Conservation (phyloP, 2,797 vertebrate genomes). For the Gymnopithys bicolor region DNA sequence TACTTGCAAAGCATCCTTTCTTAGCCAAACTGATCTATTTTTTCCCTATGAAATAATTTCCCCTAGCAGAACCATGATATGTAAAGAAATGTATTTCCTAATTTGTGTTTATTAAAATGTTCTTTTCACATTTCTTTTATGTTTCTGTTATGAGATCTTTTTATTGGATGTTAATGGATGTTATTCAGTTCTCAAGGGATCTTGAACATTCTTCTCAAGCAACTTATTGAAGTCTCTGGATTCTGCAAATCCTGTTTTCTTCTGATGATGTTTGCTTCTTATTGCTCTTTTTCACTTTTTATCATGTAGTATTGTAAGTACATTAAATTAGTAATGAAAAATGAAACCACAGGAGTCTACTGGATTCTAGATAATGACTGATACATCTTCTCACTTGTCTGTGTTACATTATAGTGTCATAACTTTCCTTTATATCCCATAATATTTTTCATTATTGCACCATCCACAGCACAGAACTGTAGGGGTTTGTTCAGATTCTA, state of each 20-base stretch:
- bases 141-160: conserved; percentile 49
- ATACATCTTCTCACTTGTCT: conserved; percentile 32
- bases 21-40: neutral
- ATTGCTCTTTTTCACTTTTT: conserved; percentile 48
- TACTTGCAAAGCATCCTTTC: neutral
- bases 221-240: conserved; percentile 16
- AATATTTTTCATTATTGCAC: conserved; percentile 48
- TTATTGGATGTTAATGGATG: conserved; percentile 19
- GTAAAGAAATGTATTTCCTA: conserved; percentile 40
- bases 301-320: conserved; percentile 52
- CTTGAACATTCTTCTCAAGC: conserved; percentile 6
- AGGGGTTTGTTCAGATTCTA: conserved; percentile 42
- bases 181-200: conserved; percentile 15
- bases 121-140: conserved; percentile 43
- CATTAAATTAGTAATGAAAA: conserved; percentile 60
- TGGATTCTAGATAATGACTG: conserved; percentile 36
- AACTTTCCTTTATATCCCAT: conserved; percentile 58
- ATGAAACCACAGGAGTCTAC: conserved; percentile 38
- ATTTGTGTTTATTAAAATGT: conserved; percentile 65
- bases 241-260: conserved; percentile 34
- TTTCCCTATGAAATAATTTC: neutral
- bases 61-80: neutral
- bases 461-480: conserved; percentile 32
- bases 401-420: conserved; percentile 22
- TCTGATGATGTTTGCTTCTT: neutral